phyloP scores from a whole-genome alignment of 2,113 vertebrate genomes.

The Apteryx mantelli region DNA sequence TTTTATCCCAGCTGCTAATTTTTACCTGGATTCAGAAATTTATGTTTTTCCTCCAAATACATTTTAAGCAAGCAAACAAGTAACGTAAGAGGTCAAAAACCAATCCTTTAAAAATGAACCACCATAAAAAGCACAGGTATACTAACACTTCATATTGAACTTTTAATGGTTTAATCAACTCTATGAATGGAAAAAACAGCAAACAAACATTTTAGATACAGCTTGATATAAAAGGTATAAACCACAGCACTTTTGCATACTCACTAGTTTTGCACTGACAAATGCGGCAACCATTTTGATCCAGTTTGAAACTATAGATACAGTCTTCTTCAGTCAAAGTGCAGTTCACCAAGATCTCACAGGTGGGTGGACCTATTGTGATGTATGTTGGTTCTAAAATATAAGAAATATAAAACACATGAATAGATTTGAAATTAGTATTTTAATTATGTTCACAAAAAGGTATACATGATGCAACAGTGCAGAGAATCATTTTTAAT shows the following conservation, averaged over 20 bases:
- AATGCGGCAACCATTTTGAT: slow-evolving; percentile 82
- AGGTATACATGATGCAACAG: background rate
- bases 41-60: background rate
- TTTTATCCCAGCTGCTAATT: background rate
- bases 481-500: background rate
- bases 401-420: background rate
- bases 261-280: slow-evolving; percentile 90
- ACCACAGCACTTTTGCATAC: slow-evolving; percentile 51
- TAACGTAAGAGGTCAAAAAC: background rate
- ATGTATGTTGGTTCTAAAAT: slow-evolving; percentile 88
- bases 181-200: background rate
- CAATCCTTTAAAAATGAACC: background rate
- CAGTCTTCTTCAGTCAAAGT: slow-evolving; percentile 85
- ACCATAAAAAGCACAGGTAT: background rate
- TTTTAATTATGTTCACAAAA: background rate
- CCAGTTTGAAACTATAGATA: slow-evolving; percentile 82
- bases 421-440: background rate
- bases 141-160: background rate
- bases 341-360: slow-evolving; percentile 83
- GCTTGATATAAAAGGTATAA: background rate
- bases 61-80: background rate
- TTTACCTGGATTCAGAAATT: background rate
- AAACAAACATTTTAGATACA: background rate
- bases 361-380: slow-evolving; percentile 87
- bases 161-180: background rate